These are phyloP conservation scores for Paramisgurnus dabryanus DNA, from an alignment of 2,113 vertebrate species.

Conservation along the genomic window DNA sequence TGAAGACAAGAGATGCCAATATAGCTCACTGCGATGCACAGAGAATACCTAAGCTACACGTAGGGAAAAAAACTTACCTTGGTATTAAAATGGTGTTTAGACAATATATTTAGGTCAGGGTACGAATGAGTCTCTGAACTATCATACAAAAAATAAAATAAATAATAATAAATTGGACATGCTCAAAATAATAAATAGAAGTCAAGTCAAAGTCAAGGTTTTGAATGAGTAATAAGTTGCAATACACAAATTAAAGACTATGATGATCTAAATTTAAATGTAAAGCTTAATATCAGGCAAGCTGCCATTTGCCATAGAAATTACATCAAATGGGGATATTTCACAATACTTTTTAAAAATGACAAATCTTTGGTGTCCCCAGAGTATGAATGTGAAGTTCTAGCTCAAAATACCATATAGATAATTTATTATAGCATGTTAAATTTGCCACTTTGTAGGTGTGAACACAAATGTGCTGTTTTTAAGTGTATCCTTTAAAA, in stretches of 20 bases:
- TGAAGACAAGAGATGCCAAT: not conserved
- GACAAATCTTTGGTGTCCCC: too few species aligned
- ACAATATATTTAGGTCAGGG: not conserved
- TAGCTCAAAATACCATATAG: too few species aligned
- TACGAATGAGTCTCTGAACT: too few species aligned
- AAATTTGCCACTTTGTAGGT: too few species aligned
- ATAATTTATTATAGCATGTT: too few species aligned
- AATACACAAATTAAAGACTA: not conserved
- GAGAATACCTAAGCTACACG: not conserved
- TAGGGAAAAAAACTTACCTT: not conserved
- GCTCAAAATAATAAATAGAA: not conserved
- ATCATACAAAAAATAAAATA: not conserved
- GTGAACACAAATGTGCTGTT: too few species aligned
- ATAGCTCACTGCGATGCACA: not conserved
- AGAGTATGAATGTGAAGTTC: too few species aligned
- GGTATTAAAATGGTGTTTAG: not conserved
- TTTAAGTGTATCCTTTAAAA: too few species aligned
- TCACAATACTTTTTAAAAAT: too few species aligned
- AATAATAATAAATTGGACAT: not conserved
- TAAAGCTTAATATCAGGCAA: not conserved
- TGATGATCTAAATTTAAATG: not conserved
- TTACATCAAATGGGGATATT: not conserved
- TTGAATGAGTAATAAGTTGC: not conserved
- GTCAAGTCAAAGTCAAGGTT: not conserved
- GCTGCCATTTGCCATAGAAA: not conserved